These are phyloP conservation scores for Dicaeum eximium DNA, from an alignment of 2,113 vertebrate genomes.

Conservation along the genomic window DNA sequence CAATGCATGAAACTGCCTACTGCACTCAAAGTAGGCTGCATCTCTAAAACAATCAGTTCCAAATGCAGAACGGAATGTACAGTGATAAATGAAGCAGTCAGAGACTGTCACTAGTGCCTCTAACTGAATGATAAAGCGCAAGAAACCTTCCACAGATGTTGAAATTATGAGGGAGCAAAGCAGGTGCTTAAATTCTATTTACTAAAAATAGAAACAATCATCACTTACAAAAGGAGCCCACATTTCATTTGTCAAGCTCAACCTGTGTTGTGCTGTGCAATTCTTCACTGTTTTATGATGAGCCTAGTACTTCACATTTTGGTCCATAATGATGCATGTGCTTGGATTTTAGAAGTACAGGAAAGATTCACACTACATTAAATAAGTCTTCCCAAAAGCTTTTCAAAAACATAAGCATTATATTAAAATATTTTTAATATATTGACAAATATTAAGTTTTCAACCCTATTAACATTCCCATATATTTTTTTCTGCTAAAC, in stretches of 20 bases:
- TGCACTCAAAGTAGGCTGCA: neutral
- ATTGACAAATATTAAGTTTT: neutral
- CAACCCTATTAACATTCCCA: neutral
- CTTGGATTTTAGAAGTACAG: neutral
- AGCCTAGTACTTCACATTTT: neutral
- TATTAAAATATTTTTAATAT: neutral
- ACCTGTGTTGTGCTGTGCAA: neutral
- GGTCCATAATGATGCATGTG: neutral
- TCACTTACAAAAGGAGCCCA: neutral
- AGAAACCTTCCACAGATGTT: constrained; percentile 9
- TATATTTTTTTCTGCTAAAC: neutral
- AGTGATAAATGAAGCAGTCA: constrained; percentile 41
- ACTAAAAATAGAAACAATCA: constrained; percentile 26
- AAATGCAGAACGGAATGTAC: neutral
- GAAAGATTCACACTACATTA: neutral
- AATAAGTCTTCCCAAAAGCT: neutral
- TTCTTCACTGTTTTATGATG: neutral
- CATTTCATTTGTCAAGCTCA: neutral
- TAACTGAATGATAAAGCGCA: constrained; percentile 19
- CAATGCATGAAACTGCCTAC: neutral
- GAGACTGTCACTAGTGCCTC: neutral
- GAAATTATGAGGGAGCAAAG: constrained; percentile 44
- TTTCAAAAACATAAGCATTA: neutral
- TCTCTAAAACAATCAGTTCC: constrained; percentile 25
- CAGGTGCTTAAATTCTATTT: constrained; percentile 34